These are phyloP conservation scores for Agelas oroides DNA, from an alignment of 37 sponge, comb jelly and placozoan genomes.

Conservation along the genomic window DNA sequence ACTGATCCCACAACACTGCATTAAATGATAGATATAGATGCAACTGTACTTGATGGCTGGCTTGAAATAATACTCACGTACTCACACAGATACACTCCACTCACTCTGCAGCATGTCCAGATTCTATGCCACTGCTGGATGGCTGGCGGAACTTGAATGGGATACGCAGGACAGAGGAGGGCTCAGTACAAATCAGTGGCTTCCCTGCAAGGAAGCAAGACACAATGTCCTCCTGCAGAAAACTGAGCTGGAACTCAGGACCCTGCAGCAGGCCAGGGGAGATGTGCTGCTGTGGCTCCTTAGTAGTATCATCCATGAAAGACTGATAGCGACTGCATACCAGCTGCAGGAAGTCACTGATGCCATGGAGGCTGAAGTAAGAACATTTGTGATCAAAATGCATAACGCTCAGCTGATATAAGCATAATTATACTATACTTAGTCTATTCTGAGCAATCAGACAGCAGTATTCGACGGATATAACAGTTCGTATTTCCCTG, in stretches of 20 bases:
- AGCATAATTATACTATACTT: too few species aligned
- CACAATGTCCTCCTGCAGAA: slow-evolving; percentile 77
- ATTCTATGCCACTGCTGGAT: too few species aligned
- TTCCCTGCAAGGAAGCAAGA: slow-evolving; percentile 73
- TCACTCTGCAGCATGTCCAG: too few species aligned
- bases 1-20: slow-evolving; percentile 33
- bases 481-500: too few species aligned
- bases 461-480: too few species aligned
- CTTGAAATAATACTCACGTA: too few species aligned
- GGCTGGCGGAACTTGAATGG: slow-evolving; percentile 61
- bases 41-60: too few species aligned
- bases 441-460: too few species aligned
- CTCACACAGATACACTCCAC: too few species aligned
- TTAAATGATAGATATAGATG: background rate
- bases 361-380: slow-evolving; percentile 46
- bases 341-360: slow-evolving; percentile 60
- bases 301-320: background rate
- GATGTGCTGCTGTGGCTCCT: background rate
- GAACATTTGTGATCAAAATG: too few species aligned
- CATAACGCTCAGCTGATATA: too few species aligned
- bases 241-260: slow-evolving; percentile 45
- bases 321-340: slow-evolving; percentile 61
- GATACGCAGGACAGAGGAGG: slow-evolving; percentile 24
- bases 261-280: background rate
- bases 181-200: slow-evolving; percentile 38